Evolutionary conservation across 2,113 vertebrate genomes (phyloP), one percentile per base, ranked within the genome.

Genomic region (Callionymus lyra): DNA sequence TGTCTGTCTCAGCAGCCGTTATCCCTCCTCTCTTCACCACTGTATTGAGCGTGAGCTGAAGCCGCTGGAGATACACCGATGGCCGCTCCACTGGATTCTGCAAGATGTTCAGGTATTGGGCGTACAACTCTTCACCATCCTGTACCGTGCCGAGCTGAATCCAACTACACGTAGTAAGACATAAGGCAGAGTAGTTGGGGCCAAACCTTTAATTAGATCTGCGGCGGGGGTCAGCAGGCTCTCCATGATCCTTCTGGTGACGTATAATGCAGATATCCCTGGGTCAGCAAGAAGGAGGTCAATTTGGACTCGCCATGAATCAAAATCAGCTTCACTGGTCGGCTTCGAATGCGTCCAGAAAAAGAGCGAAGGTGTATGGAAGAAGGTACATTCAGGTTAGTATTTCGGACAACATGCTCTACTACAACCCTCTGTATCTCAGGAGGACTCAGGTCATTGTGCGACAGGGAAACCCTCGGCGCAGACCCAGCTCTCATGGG

Each of bases 61-160:
- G 6, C 6, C 13, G 10, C 9, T 50, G 32, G 1, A 50, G 18
- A 4, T 42, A 42, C 1, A 41, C 32, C 9, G 39, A 42, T 1
- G 18, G 18, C 14, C 42, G 41, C 19, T 50, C 38, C 2, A 38
- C 38, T 3, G 38, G 10, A 13, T 41, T 33, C 10, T 50, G 38
- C 1, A 50, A 11, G 1, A 18, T 35, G n/a, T 41, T 50, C 1
- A 41, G 38, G 6, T 35, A 50, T 11, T 27, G 19, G 6, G 32
- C 41, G 13, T 13, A 34, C 10, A 34, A n/a, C 3, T 34, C 2
- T 12, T 40, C 38, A 14, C 41, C 41, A 15, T 43, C 41, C 16
- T 32, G 21, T 10, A 43, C 41, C 12, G 27, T 43, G 9, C 41
- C 41, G 32, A 15, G 41, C 27, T 32, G 27, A 43, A 9, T 14